These are phyloP conservation scores for Regulus satrapa DNA, from an alignment of 2,113 vertebrate species.

Conservation along the genomic window DNA sequence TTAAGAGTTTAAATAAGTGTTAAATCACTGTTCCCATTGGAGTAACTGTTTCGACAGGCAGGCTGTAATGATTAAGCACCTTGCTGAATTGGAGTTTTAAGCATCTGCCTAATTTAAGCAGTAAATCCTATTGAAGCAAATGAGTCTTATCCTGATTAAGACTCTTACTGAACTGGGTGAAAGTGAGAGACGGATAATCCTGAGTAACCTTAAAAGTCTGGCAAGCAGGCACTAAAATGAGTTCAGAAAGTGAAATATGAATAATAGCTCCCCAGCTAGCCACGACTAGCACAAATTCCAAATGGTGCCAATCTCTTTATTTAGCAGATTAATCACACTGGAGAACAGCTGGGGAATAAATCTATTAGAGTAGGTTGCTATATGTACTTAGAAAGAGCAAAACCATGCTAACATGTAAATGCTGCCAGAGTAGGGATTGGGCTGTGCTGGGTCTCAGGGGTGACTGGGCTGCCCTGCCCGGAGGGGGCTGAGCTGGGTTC, in stretches of 20 bases:
- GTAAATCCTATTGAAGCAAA: conserved; percentile 36
- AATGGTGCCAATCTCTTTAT: not conserved
- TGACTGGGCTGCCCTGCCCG: not conserved
- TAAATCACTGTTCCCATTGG: conserved; percentile 5
- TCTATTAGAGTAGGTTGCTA: not conserved
- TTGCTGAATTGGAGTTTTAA: conserved; percentile 14
- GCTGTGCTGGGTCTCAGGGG: rapidly evolving
- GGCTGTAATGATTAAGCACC: not conserved
- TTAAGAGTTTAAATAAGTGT: not conserved
- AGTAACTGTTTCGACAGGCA: not conserved
- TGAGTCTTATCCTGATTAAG: not conserved
- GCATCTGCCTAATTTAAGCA: conserved; percentile 29
- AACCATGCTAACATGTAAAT: not conserved
- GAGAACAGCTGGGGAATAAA: not conserved
- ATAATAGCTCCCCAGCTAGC: not conserved
- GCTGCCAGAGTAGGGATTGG: rapidly evolving
- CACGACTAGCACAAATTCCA: not conserved
- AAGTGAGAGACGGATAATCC: not conserved
- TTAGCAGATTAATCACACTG: not conserved
- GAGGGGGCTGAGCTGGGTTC: not conserved
- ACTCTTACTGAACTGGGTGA: not conserved
- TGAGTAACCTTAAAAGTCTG: not conserved
- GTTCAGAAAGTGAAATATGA: not conserved
- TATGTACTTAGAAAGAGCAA: not conserved
- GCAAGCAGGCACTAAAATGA: not conserved